Evolutionary conservation across 1,140 invertebrate species (phyloP).

Genomic region (Eupeodes corollae): DNA sequence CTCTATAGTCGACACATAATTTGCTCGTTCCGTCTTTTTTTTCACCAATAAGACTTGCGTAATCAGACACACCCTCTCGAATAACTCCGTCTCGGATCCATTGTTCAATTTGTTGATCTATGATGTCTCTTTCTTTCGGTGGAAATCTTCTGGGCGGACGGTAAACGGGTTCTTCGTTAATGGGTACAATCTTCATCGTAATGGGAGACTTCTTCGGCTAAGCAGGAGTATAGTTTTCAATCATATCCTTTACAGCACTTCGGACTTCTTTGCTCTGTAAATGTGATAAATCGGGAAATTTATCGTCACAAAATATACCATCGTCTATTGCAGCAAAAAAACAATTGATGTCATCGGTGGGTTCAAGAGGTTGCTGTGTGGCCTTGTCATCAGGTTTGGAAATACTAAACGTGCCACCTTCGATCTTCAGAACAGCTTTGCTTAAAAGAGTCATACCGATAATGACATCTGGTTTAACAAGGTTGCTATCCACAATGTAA

Average conservation of each 20-base stretch:
- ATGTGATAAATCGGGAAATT: background rate
- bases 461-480: background rate
- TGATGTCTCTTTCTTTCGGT: constrained; percentile 14
- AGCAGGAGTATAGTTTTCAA: constrained; percentile 3
- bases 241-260: background rate
- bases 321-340: background rate
- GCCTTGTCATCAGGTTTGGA: background rate
- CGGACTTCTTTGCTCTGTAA: background rate
- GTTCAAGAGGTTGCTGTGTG: background rate
- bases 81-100: constrained; percentile 22
- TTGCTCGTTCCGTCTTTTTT: no score
- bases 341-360: background rate
- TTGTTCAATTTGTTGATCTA: constrained; percentile 23
- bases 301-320: background rate
- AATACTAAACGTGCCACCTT: background rate
- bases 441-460: background rate
- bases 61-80: constrained; percentile 24
- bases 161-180: constrained; percentile 15
- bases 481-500: background rate
- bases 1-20: no score
- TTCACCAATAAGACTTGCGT: constrained; percentile 36
- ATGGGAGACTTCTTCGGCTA: background rate
- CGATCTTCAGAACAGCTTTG: background rate
- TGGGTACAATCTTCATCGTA: constrained; percentile 10
- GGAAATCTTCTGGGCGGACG: constrained; percentile 20